phyloP scores from a whole-genome alignment of 2,113 vertebrate species.

The Brachionichthys hirsutus region DNA sequence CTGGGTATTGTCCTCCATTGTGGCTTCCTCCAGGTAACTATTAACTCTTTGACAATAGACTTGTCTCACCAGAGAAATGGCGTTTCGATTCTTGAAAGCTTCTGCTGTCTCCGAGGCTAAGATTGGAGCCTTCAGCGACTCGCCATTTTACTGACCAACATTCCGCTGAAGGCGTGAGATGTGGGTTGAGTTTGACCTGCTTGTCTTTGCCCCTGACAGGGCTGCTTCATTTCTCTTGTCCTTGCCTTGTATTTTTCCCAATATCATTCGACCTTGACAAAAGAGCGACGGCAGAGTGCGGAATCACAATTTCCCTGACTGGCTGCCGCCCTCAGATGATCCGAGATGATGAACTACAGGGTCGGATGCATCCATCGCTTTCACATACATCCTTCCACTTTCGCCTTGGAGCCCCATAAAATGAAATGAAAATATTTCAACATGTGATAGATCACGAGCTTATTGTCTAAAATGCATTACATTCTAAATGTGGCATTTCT shows the following conservation, averaged over 20 bases:
- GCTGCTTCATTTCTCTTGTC: conserved; percentile 35
- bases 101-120: conserved; percentile 5
- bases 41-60: conserved; percentile 36
- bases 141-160: conserved; percentile 17
- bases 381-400: conserved; percentile 16
- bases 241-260: conserved; percentile 46
- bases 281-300: conserved; percentile 31
- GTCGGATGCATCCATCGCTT: conserved; percentile 71
- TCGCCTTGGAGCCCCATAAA: conserved; percentile 8
- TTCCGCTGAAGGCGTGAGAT: conserved; percentile 34
- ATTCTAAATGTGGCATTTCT: neutral
- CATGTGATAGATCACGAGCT: neutral
- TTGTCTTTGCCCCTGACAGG: conserved; percentile 30
- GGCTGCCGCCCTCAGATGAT: conserved; percentile 59
- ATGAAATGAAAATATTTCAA: conserved; percentile 13
- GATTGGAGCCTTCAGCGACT: conserved; percentile 2
- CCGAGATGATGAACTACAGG: conserved; percentile 74
- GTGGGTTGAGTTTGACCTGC: conserved; percentile 38
- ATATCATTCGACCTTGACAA: conserved; percentile 70
- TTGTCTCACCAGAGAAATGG: conserved; percentile 39
- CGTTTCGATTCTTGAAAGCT: conserved; percentile 10
- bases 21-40: conserved; percentile 21
- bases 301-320: conserved; percentile 62
- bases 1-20: conserved; percentile 21
- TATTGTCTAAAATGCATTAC: conserved; percentile 1